A percentile compares a stretch with the other conserved stretches of the same genome.
phyloP scores from a whole-genome alignment of 2,797 vertebrate genomes.

The Argya squamiceps region DNA sequence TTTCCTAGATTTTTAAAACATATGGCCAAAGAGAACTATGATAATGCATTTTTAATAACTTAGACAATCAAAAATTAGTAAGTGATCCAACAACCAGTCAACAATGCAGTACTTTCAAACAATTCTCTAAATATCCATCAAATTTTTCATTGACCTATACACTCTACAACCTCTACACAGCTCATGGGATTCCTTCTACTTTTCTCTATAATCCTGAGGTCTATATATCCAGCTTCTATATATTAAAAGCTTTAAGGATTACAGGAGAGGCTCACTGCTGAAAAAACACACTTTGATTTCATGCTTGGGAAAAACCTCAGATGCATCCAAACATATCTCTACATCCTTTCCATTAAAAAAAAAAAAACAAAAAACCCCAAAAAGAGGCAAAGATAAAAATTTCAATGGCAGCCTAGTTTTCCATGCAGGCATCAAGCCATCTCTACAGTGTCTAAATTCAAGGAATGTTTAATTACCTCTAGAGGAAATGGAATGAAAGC shows the following conservation, averaged over 20 bases:
- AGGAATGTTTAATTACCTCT: neutral
- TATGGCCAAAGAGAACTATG: neutral
- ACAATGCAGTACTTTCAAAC: neutral
- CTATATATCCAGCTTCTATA: neutral
- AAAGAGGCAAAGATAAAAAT: rapidly evolving
- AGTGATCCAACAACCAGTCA: neutral
- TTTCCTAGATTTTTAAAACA: neutral
- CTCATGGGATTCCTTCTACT: neutral
- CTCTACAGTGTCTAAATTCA: neutral
- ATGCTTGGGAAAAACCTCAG: neutral
- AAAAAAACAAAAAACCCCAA: too few relatives aligned
- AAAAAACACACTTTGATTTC: neutral
- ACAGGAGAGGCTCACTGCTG: neutral
- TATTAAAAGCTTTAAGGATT: neutral
- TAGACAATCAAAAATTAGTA: neutral
- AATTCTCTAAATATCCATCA: neutral
- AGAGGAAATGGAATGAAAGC: neutral
- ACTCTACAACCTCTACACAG: neutral
- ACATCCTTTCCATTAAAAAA: too few relatives aligned
- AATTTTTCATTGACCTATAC: neutral
- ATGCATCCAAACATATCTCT: neutral
- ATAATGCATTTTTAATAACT: neutral
- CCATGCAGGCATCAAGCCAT: neutral
- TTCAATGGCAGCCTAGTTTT: neutral
- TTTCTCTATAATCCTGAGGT: neutral